phyloP scores from a whole-genome alignment of 2,113 vertebrate species.

The Perca flavescens region DNA sequence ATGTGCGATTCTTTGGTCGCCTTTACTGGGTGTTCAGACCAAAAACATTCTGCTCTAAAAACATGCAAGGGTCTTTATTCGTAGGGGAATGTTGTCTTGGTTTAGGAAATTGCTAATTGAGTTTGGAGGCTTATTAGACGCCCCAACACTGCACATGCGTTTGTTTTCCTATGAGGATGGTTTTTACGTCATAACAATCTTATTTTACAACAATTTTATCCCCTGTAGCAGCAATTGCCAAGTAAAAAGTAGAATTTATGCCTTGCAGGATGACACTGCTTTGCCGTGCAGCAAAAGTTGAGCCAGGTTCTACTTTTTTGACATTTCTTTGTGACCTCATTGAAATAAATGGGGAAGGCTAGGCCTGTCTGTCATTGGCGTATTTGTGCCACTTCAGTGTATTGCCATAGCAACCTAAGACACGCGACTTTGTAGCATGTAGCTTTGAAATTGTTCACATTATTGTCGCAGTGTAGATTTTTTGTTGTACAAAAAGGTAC shows the following conservation, averaged over 20 bases:
- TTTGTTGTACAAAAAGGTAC: too few species aligned
- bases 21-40: neutral
- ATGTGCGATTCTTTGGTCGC: neutral
- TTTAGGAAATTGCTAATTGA: neutral
- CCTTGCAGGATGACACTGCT: neutral
- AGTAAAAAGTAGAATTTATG: neutral
- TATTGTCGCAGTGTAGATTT: too few species aligned
- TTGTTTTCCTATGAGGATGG: neutral
- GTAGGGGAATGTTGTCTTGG: neutral
- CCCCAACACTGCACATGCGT: neutral
- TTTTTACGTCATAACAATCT: neutral
- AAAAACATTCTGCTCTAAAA: neutral
- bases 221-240: too few species aligned
- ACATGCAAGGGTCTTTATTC: neutral
- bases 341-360: neutral
- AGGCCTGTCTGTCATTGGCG: too few species aligned
- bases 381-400: too few species aligned
- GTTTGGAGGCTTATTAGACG: neutral
- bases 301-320: too few species aligned
- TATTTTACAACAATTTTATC: neutral
- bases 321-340: neutral
- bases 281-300: neutral
- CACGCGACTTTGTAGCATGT: too few species aligned
- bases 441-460: too few species aligned
- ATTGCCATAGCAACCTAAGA: too few species aligned